Evolutionary conservation across 2,888 invertebrate species (phyloP), one percentile per base, ranked within the genome.

Genomic region (Agonopterix subpropinquella): DNA sequence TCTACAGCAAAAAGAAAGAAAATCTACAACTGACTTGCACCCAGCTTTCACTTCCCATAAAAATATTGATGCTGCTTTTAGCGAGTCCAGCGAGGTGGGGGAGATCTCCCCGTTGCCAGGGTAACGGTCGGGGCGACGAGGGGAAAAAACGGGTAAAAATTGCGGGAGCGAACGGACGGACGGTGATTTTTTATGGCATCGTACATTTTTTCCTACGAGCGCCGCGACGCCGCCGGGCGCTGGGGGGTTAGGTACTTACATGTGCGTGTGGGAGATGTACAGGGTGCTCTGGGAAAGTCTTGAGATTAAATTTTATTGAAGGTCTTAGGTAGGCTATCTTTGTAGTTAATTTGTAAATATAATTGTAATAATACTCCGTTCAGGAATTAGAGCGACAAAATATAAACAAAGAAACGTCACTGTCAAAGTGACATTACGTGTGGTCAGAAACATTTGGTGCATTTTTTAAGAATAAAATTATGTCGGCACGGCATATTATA

Each of bases 61-160:
- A 84, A 86, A 85, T 85, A 85, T 82, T 75, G 80, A 76, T 76
- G 77, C 69, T 72, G 77, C 79, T 77, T 79, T 79, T 74, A 77
- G 73, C 65, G 61, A 54, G 68, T 63, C 63, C 53, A 58, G 54
- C 54, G 58, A 65, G 62, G 64, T 68, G 72, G 73, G 63, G 77
- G 70, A 67, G 67, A 56, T 51, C 61, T 54, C 66, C 59, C 65
- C 66, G 87, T 89, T 73, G 75, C 79, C 71, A 80, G 80, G 76
- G 77, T 72, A 63, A 89, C 87, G 69, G 44, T 69, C 77, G 77
- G 81, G 83, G 87, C 86, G 84, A 81, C 56, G 76, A 80, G 87
- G 86, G 88, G 84, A 86, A 88, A 88, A 88, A 88, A 86, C 80
- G 82, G 80, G 83, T 86, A 87, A 88, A 87, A 88, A 87, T 85